Conservation (phyloP, 2,888 invertebrate species). For the Erebia palarica region DNA sequence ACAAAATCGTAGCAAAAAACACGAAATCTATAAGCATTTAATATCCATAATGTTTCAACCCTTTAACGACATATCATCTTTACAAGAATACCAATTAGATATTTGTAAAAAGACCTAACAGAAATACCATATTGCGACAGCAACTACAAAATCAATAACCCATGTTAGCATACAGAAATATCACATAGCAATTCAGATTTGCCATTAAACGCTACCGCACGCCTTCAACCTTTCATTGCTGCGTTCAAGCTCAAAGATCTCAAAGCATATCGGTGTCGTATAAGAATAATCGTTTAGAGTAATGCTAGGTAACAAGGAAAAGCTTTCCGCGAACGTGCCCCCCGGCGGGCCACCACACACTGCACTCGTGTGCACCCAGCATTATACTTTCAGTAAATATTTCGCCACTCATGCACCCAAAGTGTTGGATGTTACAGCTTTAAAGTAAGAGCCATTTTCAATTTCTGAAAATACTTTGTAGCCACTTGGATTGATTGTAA, state of each 20-base stretch:
- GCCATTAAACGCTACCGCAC: slow-evolving; percentile 70
- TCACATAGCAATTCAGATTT: slow-evolving; percentile 41
- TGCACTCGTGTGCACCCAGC: slow-evolving; percentile 48
- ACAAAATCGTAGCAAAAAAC: too few species aligned
- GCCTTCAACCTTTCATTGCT: slow-evolving; percentile 77
- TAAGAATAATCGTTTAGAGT: slow-evolving; percentile 79
- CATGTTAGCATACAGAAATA: slow-evolving; percentile 11
- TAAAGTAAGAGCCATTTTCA: slow-evolving; percentile 10
- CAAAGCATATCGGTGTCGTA: slow-evolving; percentile 52
- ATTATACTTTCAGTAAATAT: slow-evolving; percentile 35
- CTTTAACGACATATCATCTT: too few species aligned
- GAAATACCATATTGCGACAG: background rate
- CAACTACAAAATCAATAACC: background rate
- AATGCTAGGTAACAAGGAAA: slow-evolving; percentile 79
- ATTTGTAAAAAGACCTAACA: too few species aligned
- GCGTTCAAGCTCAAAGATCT: slow-evolving; percentile 66
- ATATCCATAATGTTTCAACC: too few species aligned
- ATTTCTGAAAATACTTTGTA: background rate
- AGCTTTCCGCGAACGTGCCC: slow-evolving; percentile 66
- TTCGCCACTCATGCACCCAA: slow-evolving; percentile 31
- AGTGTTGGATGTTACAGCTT: slow-evolving; percentile 20
- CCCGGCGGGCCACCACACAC: slow-evolving; percentile 55
- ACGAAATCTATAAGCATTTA: too few species aligned
- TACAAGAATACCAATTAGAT: too few species aligned
- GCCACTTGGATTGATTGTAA: background rate